Base-by-base conservation (phyloP, 2,797 vertebrate genomes). In the Rachycentron canadum region DNA sequence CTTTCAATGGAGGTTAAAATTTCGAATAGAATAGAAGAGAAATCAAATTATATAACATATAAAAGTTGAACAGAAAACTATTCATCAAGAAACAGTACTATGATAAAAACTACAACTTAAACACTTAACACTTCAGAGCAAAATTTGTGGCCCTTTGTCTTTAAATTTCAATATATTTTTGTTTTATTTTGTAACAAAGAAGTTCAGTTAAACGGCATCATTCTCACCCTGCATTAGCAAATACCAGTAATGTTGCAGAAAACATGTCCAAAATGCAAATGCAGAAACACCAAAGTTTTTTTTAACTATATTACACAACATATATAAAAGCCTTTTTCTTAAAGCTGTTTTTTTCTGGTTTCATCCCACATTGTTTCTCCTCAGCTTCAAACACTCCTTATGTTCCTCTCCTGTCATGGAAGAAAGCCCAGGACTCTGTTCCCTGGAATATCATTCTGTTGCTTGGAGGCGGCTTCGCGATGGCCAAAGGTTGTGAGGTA, bases 401-500 rank as follows among this genome's bases (percentile, higher is more conserved):
- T 0, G 92, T 95, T 43, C 98, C 97, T 43, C 89, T 99, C 64
- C 85, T 99, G 70, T 96, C 97, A 0, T 99, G 98, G 98, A 97
- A 95, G 87, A 98, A 96, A 86, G 96, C 95, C 8, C 97, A 99
- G 79, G 96, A 97, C 30, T 94, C 94, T 0, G 96, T 99, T 69
- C 98, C 98, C 34, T 99, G 98, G 98, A 98, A 97, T 76, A 97
- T 99, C 85, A 96, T 99, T 73, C 91, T 99, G 71, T 91, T 99
- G 75, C 95, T 99, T 0, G 98, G 98, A 81, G 98, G 98, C 1
- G 98, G 98, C 70, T 99, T 99, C 1, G 97, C 98, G 56, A 98
- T 99, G 97, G 98, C 98, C 34, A 98, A 98, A 89, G 98, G 95
- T 64, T 99, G 97, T 45, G 98, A 99, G 97, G 98, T 99, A 94